These are phyloP conservation scores for Pteromalus puparum DNA, from an alignment of 1,140 invertebrate genomes.

Conservation along the genomic window DNA sequence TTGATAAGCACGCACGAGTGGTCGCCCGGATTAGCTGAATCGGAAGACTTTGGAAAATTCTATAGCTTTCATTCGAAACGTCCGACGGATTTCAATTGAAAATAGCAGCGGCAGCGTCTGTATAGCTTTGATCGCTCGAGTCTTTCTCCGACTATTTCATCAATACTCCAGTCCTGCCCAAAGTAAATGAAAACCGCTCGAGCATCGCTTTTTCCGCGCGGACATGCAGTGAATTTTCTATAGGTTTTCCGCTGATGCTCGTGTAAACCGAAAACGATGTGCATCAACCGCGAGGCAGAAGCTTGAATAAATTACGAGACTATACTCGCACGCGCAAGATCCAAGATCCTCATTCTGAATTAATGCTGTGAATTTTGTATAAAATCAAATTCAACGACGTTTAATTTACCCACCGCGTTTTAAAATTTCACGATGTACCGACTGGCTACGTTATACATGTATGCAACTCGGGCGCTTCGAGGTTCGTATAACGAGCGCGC, in stretches of 20 bases:
- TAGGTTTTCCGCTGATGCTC: too few relatives aligned
- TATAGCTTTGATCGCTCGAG: too few relatives aligned
- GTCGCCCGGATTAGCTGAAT: too few relatives aligned
- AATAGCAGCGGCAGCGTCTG: too few relatives aligned
- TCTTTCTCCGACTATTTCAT: background rate
- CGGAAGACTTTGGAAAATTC: too few relatives aligned
- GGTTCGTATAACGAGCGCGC: background rate
- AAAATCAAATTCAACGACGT: background rate
- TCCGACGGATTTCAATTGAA: too few relatives aligned
- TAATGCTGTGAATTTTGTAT: background rate
- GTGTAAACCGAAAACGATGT: background rate
- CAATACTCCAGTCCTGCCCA: background rate
- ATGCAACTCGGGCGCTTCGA: background rate
- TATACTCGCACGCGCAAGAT: too few relatives aligned
- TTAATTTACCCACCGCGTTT: background rate
- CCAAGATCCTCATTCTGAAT: background rate
- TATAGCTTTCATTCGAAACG: too few relatives aligned
- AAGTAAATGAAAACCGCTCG: constrained; percentile 18
- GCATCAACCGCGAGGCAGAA: background rate
- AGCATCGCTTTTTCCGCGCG: background rate
- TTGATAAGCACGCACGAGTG: too few relatives aligned
- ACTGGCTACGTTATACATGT: background rate
- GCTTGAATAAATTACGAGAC: background rate
- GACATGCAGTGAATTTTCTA: background rate
- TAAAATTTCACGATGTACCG: too few relatives aligned